Conservation (phyloP, 2,888 invertebrate genomes). For the Syrista parreyssii region DNA sequence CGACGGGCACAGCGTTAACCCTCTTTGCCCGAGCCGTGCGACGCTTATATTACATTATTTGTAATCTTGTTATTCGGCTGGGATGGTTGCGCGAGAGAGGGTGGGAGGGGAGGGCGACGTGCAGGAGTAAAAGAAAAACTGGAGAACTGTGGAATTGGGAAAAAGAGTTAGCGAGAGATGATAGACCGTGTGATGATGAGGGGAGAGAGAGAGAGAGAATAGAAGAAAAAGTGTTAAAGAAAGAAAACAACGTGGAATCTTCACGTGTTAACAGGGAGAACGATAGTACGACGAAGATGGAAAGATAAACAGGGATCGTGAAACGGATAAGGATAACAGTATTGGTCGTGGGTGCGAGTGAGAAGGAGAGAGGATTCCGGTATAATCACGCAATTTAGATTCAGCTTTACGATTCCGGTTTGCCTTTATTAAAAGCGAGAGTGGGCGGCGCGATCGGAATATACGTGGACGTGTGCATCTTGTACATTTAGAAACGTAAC, state of each 20-base stretch:
- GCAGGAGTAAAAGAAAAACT: background rate
- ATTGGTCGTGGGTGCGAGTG: background rate
- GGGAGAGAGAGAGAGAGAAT: slow-evolving; percentile 6
- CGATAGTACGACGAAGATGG: background rate
- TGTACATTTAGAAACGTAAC: background rate
- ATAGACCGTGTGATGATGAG: background rate
- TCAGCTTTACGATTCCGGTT: slow-evolving; percentile 60
- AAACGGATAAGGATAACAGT: background rate
- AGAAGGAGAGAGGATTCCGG: slow-evolving; percentile 37
- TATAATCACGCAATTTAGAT: slow-evolving; percentile 63
- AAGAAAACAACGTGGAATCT: slow-evolving; percentile 14
- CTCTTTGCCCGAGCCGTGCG: background rate
- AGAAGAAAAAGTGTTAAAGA: background rate
- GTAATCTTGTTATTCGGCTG: slow-evolving; percentile 31
- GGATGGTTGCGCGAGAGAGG: background rate
- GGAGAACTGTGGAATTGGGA: slow-evolving; percentile 1
- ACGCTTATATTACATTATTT: slow-evolving; percentile 27
- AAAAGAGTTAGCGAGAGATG: slow-evolving; percentile 4
- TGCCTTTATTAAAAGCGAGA: slow-evolving; percentile 59
- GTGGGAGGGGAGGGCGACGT: background rate
- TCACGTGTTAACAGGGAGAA: slow-evolving; percentile 7
- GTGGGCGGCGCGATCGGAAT: slow-evolving; percentile 39
- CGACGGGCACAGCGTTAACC: slow-evolving; percentile 2
- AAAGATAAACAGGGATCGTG: background rate
- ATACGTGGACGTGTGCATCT: background rate